Percentiles rank a stretch among this genome's conserved stretches.
These are phyloP conservation scores for Nesometra sesokonis DNA, from an alignment of 35 echinoderm and acorn worm species.

Conservation along the genomic window DNA sequence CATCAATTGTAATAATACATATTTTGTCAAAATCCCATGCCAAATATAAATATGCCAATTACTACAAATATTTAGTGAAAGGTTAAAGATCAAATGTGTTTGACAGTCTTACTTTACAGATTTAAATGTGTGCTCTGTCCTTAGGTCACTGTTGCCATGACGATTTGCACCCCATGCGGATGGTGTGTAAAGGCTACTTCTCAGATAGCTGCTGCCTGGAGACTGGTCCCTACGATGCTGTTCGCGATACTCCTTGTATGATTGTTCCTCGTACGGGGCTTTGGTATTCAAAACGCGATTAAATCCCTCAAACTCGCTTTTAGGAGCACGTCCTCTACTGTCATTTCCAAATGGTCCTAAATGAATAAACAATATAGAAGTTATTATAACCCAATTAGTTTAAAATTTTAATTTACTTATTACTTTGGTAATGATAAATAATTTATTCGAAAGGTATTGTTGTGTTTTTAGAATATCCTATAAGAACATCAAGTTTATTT, in stretches of 20 bases:
- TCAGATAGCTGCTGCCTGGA: constrained; percentile 64
- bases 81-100: not conserved
- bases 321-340: not conserved
- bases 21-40: too few species aligned
- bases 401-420: too few species aligned
- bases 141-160: not conserved
- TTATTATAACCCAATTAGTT: too few species aligned
- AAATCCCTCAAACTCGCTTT: not conserved
- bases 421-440: too few species aligned
- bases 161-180: constrained; percentile 23
- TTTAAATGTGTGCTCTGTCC: not conserved
- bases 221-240: constrained; percentile 60
- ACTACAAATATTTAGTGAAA: not conserved
- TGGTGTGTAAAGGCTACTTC: constrained; percentile 53
- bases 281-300: not conserved
- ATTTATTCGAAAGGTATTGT: too few species aligned
- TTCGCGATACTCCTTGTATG: constrained; percentile 47
- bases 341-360: not conserved
- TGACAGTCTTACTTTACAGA: not conserved
- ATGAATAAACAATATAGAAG: too few species aligned
- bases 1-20: too few species aligned
- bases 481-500: too few species aligned
- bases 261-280: constrained; percentile 45
- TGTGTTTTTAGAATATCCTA: too few species aligned
- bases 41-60: not conserved